Evolutionary conservation across 2,113 vertebrate species (phyloP), one percentile per base, ranked within the genome.

Genomic region (Atractosteus spatula): DNA sequence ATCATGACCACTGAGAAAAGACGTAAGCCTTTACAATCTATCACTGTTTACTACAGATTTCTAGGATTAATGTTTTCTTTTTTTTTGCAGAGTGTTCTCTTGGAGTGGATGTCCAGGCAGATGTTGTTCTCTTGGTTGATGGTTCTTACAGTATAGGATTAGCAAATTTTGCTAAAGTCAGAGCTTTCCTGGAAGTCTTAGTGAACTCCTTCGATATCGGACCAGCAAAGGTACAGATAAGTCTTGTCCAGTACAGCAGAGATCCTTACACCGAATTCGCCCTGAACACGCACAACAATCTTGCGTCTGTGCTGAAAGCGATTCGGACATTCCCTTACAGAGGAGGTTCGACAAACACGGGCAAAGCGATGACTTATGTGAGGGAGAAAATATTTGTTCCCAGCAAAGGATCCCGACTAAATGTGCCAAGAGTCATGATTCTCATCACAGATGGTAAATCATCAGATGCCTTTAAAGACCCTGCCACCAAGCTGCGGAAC

Each of bases 371-470:
- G 97, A 95, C 94, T 10, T 99, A 95, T 0, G 96, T 99, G 69
- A 92, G 96, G 74, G 95, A 99, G 75, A 96, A 92, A 85, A 92
- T 98, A 78, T 95, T 98, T 78, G 87, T 94, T 80, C 67, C 87
- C 41, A 81, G 44, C 84, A 93, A 88, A 73, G 97, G 97, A 3
- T 94, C 97, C 4, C 93, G 97, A 29, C 41, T 84, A 64, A 92
- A 97, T 1, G 96, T 99, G 1, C 97, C 97, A 0, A 96, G 95
- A 0, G 93, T 99, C 69, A 95, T 91, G 90, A 97, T 99, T 88
- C 95, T 99, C 74, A 97, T 99, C 85, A 99, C 97, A 0, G 97
- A 99, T 42, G 97, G 97, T n/a, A 99, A 99, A 75, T 98, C 97
- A 0, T 99, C 97, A 0, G 97, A 99, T 74, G 95, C 96, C 66